Conservation (phyloP, 2,797 vertebrate genomes). For the Falco biarmicus region DNA sequence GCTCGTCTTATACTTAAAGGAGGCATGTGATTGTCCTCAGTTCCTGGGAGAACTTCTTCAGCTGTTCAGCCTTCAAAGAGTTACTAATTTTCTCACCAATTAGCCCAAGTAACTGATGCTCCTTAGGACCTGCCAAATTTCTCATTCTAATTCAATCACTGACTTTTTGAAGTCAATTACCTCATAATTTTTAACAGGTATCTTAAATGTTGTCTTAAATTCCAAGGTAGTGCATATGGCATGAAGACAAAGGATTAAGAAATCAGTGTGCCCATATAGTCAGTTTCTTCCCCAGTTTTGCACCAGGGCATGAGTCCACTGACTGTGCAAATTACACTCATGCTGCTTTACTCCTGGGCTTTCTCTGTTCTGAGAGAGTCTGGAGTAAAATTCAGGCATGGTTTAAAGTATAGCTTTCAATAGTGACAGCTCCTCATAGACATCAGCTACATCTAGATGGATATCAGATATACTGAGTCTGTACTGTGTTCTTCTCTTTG, state of each 20-base stretch:
- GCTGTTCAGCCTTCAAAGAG: neutral
- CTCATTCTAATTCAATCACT: neutral
- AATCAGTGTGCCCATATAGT: accelerated
- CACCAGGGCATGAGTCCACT: neutral
- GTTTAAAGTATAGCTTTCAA: neutral
- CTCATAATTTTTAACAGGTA: neutral
- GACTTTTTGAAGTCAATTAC: neutral
- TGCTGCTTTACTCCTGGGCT: neutral
- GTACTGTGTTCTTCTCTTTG: neutral
- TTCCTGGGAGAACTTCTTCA: neutral
- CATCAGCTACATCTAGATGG: neutral
- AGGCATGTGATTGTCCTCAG: neutral
- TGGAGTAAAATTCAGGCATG: neutral
- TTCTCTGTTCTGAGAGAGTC: neutral
- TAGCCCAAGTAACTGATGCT: neutral
- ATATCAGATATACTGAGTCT: neutral
- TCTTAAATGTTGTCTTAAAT: neutral
- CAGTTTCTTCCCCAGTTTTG: neutral
- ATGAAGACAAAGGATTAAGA: neutral
- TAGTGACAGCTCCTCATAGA: neutral
- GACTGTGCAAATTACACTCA: neutral
- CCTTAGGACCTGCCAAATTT: neutral
- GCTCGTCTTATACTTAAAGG: neutral
- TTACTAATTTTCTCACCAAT: neutral
- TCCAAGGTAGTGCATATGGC: neutral